A percentile compares a stretch with the other conserved stretches of the same genome.
Evolutionary conservation across 1,140 invertebrate species (phyloP).

Genomic region (Mizuhopecten yessoensis): DNA sequence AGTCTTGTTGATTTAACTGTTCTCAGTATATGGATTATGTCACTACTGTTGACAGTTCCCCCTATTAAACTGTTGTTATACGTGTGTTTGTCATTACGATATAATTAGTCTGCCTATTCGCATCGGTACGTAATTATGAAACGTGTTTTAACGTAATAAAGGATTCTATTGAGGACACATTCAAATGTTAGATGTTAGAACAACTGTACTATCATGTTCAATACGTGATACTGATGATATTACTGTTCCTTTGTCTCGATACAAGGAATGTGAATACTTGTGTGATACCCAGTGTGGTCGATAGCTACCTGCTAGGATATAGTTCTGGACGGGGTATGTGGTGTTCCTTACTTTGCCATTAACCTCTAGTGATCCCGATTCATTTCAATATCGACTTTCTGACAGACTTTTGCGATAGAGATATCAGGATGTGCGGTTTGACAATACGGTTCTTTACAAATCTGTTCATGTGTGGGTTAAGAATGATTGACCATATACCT

Average conservation of each 20-base stretch:
- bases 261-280: too few relatives aligned
- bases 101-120: background rate
- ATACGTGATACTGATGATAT: too few relatives aligned
- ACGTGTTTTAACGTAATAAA: background rate
- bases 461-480: background rate
- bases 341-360: background rate
- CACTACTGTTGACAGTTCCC: background rate
- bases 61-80: background rate
- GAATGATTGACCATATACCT: background rate
- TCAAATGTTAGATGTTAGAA: background rate
- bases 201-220: background rate
- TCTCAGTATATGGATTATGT: too few relatives aligned
- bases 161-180: background rate
- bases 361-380: background rate
- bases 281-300: background rate
- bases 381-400: background rate
- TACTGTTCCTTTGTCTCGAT: too few relatives aligned
- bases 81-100: background rate
- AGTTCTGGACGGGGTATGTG: background rate
- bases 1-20: too few relatives aligned
- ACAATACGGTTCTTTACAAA: background rate
- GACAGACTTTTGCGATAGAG: background rate
- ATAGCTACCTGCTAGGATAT: background rate
- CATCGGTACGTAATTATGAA: background rate
- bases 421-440: background rate